Base-by-base conservation (phyloP, 2,888 invertebrate species). In the Microctonus hyperodae region DNA sequence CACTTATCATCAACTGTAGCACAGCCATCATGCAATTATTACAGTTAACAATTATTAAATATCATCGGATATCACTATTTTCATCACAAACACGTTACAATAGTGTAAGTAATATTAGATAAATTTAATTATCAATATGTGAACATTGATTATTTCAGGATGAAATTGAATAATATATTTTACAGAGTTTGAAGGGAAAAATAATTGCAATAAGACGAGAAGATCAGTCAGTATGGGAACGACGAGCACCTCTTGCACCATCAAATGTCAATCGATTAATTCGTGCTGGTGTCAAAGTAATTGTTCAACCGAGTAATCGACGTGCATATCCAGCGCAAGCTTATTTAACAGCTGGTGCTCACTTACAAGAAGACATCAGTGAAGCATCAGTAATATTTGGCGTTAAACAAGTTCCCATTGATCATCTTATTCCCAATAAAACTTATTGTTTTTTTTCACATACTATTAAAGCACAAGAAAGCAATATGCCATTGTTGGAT, bases 371-470 rank as follows among this genome's bases (percentile, higher is more conserved):
- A 83, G 98, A 99, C 81, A 94, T 99, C 68, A 94, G 94, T 75
- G 96, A 97, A 79, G 98, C 99, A 0, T 92, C 91, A 50, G 92
- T 99, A 0, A 97, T 99, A 76, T 96, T 99, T 79, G 98, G 99
- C 0, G 99, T 99, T 4, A 99, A 99, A 80, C 95, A 96, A 84
- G 92, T 93, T 0, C 98, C 98, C 0, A 90, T 96, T 9, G 97
- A 97, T 79, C 90, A 93, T 48, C 87, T 99, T 10, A 91, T 98
- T 69, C 96, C 98, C 0, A 92, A 97, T 80, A 98, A 97, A 85
- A 98, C 99, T 0, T 99, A 98, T 81, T 97, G 97, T 78, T 94
- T 99, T 85, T 99, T 99, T 85, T 98, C 98, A 0, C 99, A 99
- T 83, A 99, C 98, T 0, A 99, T 99, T 77, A 99, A 99, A 85